Evolutionary conservation across 2,888 invertebrate species (phyloP).

Genomic region (Tetragnatha montana): DNA sequence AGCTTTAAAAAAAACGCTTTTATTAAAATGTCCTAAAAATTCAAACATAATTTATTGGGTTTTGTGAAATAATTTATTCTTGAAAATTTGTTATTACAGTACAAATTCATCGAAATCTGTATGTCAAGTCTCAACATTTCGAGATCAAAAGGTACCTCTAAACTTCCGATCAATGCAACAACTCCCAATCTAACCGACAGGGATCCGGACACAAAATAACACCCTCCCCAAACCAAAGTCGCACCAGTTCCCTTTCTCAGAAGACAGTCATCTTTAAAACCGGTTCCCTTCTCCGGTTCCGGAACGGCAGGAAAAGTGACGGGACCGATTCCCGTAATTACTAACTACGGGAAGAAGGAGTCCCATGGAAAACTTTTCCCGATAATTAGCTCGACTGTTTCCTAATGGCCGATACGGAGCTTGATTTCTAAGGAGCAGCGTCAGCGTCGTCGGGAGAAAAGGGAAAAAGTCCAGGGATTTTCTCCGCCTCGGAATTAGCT

Average conservation of each 20-base stretch:
- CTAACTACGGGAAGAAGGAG: slow-evolving; percentile 12
- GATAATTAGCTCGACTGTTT: slow-evolving; percentile 51
- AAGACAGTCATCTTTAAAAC: neutral
- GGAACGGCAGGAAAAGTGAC: slow-evolving; percentile 7
- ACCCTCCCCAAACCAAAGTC: too few relatives aligned
- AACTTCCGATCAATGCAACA: too few relatives aligned
- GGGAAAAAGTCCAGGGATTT: neutral
- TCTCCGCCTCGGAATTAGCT: neutral
- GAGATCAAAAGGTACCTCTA: too few relatives aligned
- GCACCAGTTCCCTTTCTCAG: neutral
- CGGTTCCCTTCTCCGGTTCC: neutral
- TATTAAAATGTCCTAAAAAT: too few relatives aligned
- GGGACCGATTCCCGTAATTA: slow-evolving; percentile 53
- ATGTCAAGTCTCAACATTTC: too few relatives aligned
- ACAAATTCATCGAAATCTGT: too few relatives aligned
- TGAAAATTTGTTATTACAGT: too few relatives aligned
- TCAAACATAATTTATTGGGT: too few relatives aligned
- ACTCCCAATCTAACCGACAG: too few relatives aligned
- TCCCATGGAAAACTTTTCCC: slow-evolving; percentile 27
- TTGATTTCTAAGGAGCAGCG: slow-evolving; percentile 47
- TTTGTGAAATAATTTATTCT: too few relatives aligned
- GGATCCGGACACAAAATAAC: too few relatives aligned
- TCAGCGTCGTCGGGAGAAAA: neutral
- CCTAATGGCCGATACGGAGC: slow-evolving; percentile 41
- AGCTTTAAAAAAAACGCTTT: too few relatives aligned